phyloP scores from a whole-genome alignment of 2,113 vertebrate genomes.

The Campylorhamphus procurvoides region DNA sequence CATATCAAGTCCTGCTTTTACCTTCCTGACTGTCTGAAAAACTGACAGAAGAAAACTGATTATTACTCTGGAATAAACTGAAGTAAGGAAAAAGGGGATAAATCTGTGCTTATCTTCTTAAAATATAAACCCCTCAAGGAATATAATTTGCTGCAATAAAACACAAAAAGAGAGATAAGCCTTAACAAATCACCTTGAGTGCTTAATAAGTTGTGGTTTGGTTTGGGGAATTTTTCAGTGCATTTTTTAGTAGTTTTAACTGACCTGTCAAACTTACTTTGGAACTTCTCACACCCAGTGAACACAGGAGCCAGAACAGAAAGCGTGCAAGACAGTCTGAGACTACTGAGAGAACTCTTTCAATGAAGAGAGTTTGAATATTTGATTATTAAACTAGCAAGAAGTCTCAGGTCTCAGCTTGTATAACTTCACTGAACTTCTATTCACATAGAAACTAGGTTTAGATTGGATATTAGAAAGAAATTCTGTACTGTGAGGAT shows the following conservation, averaged over 20 bases:
- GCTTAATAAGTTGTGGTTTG: background rate
- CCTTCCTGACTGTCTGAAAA: background rate
- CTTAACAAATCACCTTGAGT: slow-evolving; percentile 55
- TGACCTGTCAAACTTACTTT: background rate
- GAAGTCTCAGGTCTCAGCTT: too few relatives aligned
- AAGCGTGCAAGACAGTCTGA: background rate
- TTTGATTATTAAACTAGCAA: too few relatives aligned
- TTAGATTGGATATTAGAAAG: background rate
- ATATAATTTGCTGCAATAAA: slow-evolving; percentile 48
- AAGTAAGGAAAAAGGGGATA: background rate
- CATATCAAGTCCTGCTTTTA: background rate
- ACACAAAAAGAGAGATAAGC: slow-evolving; percentile 39
- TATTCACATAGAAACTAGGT: background rate
- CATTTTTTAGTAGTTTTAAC: background rate
- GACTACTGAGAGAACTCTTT: too few relatives aligned
- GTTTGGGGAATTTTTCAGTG: background rate
- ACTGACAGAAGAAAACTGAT: background rate
- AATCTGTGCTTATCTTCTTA: slow-evolving; percentile 10
- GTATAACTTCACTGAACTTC: too few relatives aligned
- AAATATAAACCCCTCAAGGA: slow-evolving; percentile 2
- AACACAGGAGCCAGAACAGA: background rate
- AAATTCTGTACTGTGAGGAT: background rate
- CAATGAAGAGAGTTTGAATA: too few relatives aligned
- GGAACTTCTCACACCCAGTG: background rate
- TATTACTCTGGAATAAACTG: background rate